Conservation (phyloP, 2,797 vertebrate species). For the Nasua narica region DNA sequence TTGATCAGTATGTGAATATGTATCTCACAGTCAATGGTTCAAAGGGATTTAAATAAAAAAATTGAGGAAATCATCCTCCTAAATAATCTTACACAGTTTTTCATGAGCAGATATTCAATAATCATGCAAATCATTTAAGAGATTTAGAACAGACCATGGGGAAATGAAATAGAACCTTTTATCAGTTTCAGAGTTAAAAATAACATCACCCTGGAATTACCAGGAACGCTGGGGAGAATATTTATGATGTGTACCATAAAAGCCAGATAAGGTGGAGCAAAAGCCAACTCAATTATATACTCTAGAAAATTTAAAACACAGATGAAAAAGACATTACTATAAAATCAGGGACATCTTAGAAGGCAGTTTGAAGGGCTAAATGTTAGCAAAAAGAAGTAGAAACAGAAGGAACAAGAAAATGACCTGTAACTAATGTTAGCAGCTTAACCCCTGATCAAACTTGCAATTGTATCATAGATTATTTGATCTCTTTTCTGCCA, state of each 20-base stretch:
- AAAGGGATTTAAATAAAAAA: neutral
- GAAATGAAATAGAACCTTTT: neutral
- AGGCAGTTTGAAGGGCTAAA: neutral
- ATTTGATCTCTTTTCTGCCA: neutral
- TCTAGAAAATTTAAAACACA: neutral
- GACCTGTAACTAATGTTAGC: neutral
- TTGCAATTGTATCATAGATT: neutral
- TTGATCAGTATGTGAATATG: neutral
- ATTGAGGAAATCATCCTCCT: neutral
- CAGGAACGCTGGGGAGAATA: neutral
- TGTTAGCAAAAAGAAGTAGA: neutral
- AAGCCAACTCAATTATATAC: neutral
- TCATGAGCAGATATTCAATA: neutral
- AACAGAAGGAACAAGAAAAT: neutral
- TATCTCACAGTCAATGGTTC: neutral
- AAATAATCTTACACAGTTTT: neutral
- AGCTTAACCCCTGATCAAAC: neutral
- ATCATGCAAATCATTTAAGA: neutral
- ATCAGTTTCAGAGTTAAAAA: neutral
- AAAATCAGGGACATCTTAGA: neutral
- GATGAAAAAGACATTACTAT: neutral
- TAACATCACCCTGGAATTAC: neutral
- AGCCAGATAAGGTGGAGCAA: neutral
- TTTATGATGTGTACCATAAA: neutral
- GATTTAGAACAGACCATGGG: neutral